A percentile compares a stretch with the other conserved stretches of the same genome.
Conservation (phyloP, 1,140 invertebrate genomes). For the Drosophila baimaii region DNA sequence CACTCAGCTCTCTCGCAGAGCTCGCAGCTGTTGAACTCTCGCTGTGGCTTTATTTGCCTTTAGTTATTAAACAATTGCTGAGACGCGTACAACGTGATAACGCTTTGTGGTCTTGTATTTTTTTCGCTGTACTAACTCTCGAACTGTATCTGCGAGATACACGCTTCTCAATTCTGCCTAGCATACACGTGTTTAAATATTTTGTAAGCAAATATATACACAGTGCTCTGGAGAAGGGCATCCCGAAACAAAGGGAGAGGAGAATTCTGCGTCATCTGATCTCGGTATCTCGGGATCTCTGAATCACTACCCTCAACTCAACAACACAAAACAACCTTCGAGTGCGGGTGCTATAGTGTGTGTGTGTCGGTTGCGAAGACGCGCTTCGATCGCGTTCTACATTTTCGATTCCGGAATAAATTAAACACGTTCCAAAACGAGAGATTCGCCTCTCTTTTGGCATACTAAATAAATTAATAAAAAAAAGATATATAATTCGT, state of each 20-base stretch:
- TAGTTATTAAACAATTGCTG: constrained; percentile 69
- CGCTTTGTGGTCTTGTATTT: constrained; percentile 43
- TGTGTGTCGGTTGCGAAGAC: constrained; percentile 33
- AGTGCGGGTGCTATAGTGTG: constrained; percentile 20
- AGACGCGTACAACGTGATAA: constrained; percentile 64
- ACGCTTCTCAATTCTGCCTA: constrained; percentile 19
- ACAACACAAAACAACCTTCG: constrained; percentile 43
- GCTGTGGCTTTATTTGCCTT: constrained; percentile 22
- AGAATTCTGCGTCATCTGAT: constrained; percentile 44
- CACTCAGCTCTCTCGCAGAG: background rate
- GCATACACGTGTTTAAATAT: constrained; percentile 49
- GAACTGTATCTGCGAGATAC: constrained; percentile 47
- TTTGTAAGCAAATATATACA: constrained; percentile 41
- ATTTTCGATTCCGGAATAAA: constrained; percentile 48
- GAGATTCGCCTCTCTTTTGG: constrained; percentile 19
- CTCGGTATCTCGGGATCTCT: constrained; percentile 23
- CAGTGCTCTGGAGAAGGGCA: constrained; percentile 29
- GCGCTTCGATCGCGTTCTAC: constrained; percentile 65
- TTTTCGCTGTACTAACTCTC: constrained; percentile 26
- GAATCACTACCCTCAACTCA: constrained; percentile 38
- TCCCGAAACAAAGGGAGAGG: constrained; percentile 27
- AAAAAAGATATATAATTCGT: constrained; percentile 34
- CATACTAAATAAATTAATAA: constrained; percentile 41
- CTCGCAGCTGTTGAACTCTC: constrained; percentile 38
- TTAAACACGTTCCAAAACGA: constrained; percentile 21